These are phyloP conservation scores for Ophion obscuratus DNA, from an alignment of 2,888 invertebrate species.

Conservation along the genomic window DNA sequence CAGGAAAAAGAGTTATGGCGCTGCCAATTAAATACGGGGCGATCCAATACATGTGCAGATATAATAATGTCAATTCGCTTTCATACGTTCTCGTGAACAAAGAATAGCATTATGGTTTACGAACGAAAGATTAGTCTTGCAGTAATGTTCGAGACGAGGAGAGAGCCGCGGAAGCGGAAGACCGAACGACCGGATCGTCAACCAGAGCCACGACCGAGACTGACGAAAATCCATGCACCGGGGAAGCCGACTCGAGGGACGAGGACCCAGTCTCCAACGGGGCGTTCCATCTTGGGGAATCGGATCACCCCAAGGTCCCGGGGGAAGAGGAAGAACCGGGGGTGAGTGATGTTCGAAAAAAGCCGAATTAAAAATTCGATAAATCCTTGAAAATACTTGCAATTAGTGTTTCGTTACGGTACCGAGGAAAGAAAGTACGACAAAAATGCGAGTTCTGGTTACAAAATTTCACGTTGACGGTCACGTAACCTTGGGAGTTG, in stretches of 20 bases:
- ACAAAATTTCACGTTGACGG: no score
- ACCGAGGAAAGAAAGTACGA: no score
- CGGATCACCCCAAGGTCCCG: background rate
- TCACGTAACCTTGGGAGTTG: no score
- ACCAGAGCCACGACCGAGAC: background rate
- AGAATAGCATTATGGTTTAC: background rate
- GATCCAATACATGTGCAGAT: no score
- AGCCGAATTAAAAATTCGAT: no score
- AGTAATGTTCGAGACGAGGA: background rate
- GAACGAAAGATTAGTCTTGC: background rate
- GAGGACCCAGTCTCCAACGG: background rate
- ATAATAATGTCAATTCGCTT: no score
- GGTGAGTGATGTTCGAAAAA: background rate
- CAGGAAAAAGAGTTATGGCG: no score
- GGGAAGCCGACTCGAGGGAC: background rate
- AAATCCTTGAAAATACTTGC: no score
- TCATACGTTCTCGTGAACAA: no score
- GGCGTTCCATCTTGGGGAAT: background rate
- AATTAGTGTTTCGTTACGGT: no score
- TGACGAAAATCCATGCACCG: background rate
- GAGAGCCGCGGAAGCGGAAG: background rate
- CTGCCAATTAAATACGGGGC: no score
- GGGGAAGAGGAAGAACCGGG: background rate
- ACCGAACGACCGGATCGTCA: background rate
- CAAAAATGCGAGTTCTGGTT: no score